A percentile compares a stretch with the other conserved stretches of the same genome.
phyloP scores from a whole-genome alignment of 2,113 vertebrate genomes.

The Hiodon alosoides region DNA sequence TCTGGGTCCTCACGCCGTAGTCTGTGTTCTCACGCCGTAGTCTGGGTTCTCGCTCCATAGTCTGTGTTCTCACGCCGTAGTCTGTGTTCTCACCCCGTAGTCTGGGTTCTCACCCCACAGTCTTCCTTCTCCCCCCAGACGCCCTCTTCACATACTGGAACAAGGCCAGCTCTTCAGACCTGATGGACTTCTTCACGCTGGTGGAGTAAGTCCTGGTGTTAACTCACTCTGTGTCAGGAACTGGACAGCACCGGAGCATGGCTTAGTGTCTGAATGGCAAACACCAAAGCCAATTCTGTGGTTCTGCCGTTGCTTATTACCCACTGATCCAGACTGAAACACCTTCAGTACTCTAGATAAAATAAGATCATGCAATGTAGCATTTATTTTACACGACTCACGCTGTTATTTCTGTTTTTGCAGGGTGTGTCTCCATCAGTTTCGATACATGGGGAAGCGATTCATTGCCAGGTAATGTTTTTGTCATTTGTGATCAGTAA shows the following conservation, averaged over 20 bases:
- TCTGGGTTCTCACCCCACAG: neutral
- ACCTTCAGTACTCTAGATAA: no score
- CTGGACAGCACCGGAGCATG: no score
- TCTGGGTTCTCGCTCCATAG: no score
- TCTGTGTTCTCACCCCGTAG: no score
- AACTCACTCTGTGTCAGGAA: neutral
- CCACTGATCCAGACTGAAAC: no score
- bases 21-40: no score
- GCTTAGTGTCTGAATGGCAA: no score
- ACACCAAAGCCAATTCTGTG: no score
- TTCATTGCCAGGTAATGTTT: conserved; percentile 84
- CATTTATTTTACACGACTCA: neutral
- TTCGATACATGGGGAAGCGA: conserved; percentile 95
- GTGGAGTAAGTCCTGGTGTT: conserved; percentile 75
- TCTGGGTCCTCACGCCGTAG: no score
- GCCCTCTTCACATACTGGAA: conserved; percentile 95
- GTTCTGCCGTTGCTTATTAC: neutral
- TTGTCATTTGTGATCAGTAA: neutral
- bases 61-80: no score
- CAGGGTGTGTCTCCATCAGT: conserved; percentile 95
- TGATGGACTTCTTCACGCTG: conserved; percentile 95
- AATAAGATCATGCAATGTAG: neutral
- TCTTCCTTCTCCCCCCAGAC: conserved; percentile 55
- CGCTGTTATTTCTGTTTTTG: conserved; percentile 28
- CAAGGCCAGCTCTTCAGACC: conserved; percentile 81